Percentiles rank a stretch among this genome's conserved stretches.
These are phyloP conservation scores for Ladona fulva DNA, from an alignment of 1,140 invertebrate genomes.

Conservation along the genomic window DNA sequence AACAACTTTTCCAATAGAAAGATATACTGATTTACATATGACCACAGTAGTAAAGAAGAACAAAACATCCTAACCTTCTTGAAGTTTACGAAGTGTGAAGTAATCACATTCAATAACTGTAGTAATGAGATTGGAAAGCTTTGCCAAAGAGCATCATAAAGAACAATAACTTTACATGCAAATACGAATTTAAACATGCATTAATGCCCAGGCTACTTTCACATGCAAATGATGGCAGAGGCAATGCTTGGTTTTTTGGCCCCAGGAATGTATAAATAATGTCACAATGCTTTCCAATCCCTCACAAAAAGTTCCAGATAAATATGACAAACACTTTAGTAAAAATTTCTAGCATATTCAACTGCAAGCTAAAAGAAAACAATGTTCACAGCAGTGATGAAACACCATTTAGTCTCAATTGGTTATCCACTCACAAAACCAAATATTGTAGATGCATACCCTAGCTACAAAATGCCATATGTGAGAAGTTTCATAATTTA, in stretches of 20 bases:
- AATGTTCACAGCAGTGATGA: neutral
- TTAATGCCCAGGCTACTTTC: neutral
- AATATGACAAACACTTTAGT: neutral
- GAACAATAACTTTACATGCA: neutral
- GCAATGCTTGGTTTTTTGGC: neutral
- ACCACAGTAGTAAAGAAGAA: neutral
- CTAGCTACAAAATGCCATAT: neutral
- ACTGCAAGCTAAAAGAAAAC: slow-evolving; percentile 9
- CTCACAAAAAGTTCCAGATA: neutral
- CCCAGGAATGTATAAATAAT: neutral
- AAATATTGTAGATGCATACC: neutral
- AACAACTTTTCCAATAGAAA: neutral
- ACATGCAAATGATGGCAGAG: neutral
- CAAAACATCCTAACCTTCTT: neutral
- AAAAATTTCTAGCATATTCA: neutral
- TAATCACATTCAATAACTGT: neutral
- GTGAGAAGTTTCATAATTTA: neutral
- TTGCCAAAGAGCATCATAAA: neutral
- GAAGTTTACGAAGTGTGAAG: neutral
- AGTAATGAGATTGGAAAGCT: neutral
- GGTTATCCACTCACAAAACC: neutral
- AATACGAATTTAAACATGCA: neutral
- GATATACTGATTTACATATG: neutral
- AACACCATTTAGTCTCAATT: neutral
- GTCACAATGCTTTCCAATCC: slow-evolving; percentile 12